phyloP scores from a whole-genome alignment of 2,113 vertebrate species.

The Grammomys dolichurus region DNA sequence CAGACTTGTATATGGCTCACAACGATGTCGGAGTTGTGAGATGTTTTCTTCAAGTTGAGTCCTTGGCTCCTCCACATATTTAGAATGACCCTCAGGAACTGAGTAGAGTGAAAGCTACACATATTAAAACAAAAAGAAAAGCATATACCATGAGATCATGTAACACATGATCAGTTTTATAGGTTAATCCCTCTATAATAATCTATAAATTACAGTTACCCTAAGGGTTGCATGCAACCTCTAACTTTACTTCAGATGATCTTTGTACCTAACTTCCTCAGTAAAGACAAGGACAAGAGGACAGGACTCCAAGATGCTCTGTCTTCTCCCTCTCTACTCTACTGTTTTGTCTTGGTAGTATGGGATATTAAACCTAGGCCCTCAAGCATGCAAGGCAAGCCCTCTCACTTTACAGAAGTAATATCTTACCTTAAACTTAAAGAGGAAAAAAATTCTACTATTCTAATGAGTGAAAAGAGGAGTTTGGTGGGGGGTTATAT shows the following conservation, averaged over 20 bases:
- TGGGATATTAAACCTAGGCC: neutral
- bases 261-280: slow-evolving; percentile 48
- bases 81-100: slow-evolving; percentile 86
- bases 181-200: slow-evolving; percentile 31
- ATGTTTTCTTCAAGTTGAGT: slow-evolving; percentile 91
- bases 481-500: neutral
- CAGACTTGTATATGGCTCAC: slow-evolving; percentile 90
- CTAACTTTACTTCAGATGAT: slow-evolving; percentile 49
- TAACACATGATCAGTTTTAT: neutral
- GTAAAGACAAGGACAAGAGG: slow-evolving; percentile 34
- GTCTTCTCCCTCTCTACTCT: neutral
- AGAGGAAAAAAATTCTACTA: slow-evolving; percentile 42
- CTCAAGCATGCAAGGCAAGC: neutral
- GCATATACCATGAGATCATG: neutral
- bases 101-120: slow-evolving; percentile 95
- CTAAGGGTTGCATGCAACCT: neutral
- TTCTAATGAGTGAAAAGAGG: neutral
- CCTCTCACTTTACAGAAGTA: slow-evolving; percentile 26
- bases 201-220: slow-evolving; percentile 33
- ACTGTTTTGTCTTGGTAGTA: neutral
- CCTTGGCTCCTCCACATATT: slow-evolving; percentile 86
- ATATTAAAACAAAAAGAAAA: slow-evolving; percentile 76
- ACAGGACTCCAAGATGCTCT: neutral
- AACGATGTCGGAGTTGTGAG: slow-evolving; percentile 87
- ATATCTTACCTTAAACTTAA: slow-evolving; percentile 8